Conservation (phyloP, 1,140 invertebrate species). For the Pseudoatta argentina region DNA sequence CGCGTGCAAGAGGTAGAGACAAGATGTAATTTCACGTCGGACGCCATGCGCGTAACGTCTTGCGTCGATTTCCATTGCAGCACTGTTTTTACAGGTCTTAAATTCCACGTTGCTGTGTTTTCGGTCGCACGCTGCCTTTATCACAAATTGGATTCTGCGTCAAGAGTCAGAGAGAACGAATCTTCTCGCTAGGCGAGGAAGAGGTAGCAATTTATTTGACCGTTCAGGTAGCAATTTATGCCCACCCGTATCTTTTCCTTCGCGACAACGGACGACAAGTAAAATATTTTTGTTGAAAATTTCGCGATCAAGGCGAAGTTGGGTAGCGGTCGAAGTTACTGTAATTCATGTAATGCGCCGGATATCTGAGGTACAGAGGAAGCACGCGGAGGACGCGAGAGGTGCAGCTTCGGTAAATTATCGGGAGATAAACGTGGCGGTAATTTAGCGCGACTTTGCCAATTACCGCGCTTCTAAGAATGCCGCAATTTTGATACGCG, state of each 20-base stretch:
- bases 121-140: slow-evolving; percentile 13
- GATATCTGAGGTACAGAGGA: background rate
- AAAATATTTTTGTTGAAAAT: slow-evolving; percentile 18
- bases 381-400: background rate
- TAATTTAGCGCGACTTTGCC: slow-evolving; percentile 61
- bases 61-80: background rate
- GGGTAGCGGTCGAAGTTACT: background rate
- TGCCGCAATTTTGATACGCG: slow-evolving; percentile 61
- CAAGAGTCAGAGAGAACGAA: background rate
- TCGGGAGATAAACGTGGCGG: slow-evolving; percentile 38
- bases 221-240: slow-evolving; percentile 6
- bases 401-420: slow-evolving; percentile 36
- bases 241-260: background rate
- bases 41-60: slow-evolving; percentile 18
- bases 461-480: slow-evolving; percentile 60
- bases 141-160: slow-evolving; percentile 38
- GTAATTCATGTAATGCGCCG: slow-evolving; percentile 21
- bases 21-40: slow-evolving; percentile 54
- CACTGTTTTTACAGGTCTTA: slow-evolving; percentile 34
- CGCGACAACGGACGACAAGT: background rate
- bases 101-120: slow-evolving; percentile 30
- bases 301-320: background rate
- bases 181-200: background rate
- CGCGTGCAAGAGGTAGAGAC: slow-evolving; percentile 43
- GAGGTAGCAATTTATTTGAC: slow-evolving; percentile 23